phyloP scores from a whole-genome alignment of 2,797 vertebrate species.

The Lagorchestes hirsutus region DNA sequence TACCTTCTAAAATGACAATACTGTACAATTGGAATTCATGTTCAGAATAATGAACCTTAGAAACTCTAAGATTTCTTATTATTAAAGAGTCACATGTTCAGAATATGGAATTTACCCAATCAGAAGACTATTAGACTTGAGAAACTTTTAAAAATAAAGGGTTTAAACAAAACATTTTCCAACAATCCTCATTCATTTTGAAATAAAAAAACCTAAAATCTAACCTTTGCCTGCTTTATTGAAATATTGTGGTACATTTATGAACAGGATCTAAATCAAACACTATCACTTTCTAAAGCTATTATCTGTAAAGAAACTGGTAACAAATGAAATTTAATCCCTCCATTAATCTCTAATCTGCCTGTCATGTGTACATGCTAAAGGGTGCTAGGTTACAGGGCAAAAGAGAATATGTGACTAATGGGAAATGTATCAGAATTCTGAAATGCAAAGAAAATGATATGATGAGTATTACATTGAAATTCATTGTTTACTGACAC shows the following conservation, averaged over 20 bases:
- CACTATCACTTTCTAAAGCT: constrained; percentile 72
- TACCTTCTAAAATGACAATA: background rate
- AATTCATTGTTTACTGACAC: constrained; percentile 83
- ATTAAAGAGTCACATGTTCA: background rate
- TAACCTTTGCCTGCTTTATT: background rate
- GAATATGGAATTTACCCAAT: background rate
- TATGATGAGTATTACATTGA: constrained; percentile 72
- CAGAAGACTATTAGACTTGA: background rate
- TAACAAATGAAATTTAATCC: constrained; percentile 87
- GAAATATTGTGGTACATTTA: background rate
- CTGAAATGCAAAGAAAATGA: constrained; percentile 80
- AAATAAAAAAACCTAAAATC: background rate
- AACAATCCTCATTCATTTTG: background rate
- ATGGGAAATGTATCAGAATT: constrained; percentile 65
- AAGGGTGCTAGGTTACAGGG: constrained; percentile 81
- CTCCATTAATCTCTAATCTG: constrained; percentile 83
- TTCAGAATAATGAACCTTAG: background rate
- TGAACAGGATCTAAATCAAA: constrained; percentile 59
- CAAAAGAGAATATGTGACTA: constrained; percentile 79
- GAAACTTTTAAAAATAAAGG: background rate
- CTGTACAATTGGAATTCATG: background rate
- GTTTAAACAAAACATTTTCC: background rate
- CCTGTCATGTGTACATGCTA: constrained; percentile 81
- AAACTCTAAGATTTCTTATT: background rate
- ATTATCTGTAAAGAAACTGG: constrained; percentile 85